phyloP scores from a whole-genome alignment of 2,888 invertebrate genomes.

The Linyphia triangularis region DNA sequence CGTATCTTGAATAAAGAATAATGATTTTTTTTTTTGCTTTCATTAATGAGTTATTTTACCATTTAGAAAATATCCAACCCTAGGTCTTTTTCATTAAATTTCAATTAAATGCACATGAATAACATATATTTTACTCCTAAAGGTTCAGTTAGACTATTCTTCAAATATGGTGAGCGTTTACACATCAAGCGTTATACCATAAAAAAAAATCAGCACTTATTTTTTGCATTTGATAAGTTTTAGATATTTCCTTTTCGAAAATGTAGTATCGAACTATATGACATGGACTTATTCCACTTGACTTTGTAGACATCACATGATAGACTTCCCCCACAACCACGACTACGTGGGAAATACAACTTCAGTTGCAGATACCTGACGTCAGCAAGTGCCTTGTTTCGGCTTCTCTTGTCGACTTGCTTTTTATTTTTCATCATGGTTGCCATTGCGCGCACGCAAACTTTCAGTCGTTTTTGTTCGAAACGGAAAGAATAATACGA shows the following conservation, averaged over 20 bases:
- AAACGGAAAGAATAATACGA: neutral
- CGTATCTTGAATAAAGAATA: too few relatives aligned
- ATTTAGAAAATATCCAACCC: too few relatives aligned
- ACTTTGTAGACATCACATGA: neutral
- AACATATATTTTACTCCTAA: too few relatives aligned
- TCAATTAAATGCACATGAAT: too few relatives aligned
- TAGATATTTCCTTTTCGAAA: neutral
- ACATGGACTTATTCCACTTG: conserved; percentile 35
- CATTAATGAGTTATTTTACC: too few relatives aligned
- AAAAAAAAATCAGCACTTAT: too few relatives aligned
- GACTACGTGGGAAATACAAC: conserved; percentile 55
- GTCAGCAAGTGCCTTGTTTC: conserved; percentile 63
- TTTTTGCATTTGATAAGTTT: too few relatives aligned
- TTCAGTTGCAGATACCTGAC: conserved; percentile 52
- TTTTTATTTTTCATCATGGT: conserved; percentile 28
- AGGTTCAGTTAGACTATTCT: too few relatives aligned
- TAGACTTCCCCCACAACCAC: neutral
- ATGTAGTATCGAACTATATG: neutral
- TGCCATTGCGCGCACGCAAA: conserved; percentile 36
- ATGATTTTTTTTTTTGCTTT: too few relatives aligned
- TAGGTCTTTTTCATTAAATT: too few relatives aligned
- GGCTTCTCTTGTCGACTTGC: conserved; percentile 28
- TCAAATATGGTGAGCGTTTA: too few relatives aligned
- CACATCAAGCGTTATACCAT: too few relatives aligned
- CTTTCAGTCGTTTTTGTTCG: conserved; percentile 30